Evolutionary conservation across 2,888 invertebrate genomes (phyloP).

Genomic region (Empis stercorea): DNA sequence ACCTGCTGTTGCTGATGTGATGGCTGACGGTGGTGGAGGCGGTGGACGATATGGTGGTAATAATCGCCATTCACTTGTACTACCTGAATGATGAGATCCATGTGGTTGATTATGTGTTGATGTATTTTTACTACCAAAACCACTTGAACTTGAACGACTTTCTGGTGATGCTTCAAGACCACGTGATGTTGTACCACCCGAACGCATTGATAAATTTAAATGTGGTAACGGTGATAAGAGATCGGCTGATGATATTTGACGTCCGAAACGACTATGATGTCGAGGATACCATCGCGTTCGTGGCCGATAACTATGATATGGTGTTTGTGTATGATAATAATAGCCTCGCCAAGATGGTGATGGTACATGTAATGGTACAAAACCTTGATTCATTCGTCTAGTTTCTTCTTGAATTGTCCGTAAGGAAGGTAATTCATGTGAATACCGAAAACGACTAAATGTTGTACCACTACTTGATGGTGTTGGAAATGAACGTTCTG

Average conservation of each 20-base stretch:
- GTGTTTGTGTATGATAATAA: slow-evolving; percentile 32
- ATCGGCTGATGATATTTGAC: slow-evolving; percentile 55
- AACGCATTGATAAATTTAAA: slow-evolving; percentile 32
- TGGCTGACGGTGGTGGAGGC: slow-evolving; percentile 51
- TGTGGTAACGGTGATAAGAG: slow-evolving; percentile 49
- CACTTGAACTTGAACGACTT: slow-evolving; percentile 76
- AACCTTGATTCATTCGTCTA: slow-evolving; percentile 40
- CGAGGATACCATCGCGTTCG: slow-evolving; percentile 52
- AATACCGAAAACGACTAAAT: slow-evolving; percentile 43
- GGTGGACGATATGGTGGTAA: slow-evolving; percentile 66
- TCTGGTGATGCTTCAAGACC: slow-evolving; percentile 68
- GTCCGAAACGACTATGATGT: slow-evolving; percentile 51
- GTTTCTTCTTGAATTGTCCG: slow-evolving; percentile 60
- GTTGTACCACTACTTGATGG: slow-evolving; percentile 46
- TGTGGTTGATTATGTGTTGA: slow-evolving; percentile 56
- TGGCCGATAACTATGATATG: slow-evolving; percentile 39
- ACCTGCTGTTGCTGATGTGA: slow-evolving; percentile 44
- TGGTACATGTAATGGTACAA: slow-evolving; percentile 50
- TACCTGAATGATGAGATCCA: slow-evolving; percentile 59
- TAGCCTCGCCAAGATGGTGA: slow-evolving; percentile 44
- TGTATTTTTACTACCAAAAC: slow-evolving; percentile 84
- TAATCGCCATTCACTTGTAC: slow-evolving; percentile 60
- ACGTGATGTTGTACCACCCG: slow-evolving; percentile 6
- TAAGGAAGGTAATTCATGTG: slow-evolving; percentile 58
- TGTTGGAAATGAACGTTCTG: slow-evolving; percentile 64